phyloP scores from a whole-genome alignment of 64 coral and sea anemone genomes.

The Astreopora myriophthalma region DNA sequence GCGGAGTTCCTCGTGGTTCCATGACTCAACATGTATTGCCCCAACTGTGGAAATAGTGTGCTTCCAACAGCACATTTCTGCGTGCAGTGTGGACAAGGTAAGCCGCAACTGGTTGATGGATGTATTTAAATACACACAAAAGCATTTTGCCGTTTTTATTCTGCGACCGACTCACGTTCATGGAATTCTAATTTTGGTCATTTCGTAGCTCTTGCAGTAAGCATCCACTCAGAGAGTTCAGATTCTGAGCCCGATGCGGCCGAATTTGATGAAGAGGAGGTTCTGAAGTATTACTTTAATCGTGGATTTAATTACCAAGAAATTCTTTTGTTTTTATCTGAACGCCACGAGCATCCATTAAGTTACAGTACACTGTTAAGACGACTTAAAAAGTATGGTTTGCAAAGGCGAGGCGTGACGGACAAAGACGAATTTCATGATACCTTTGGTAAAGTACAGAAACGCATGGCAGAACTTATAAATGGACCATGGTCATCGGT shows the following conservation, averaged over 20 bases:
- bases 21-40: no score
- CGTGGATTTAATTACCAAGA: slow-evolving; percentile 21
- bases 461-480: not conserved
- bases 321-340: slow-evolving; percentile 4
- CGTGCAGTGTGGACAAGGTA: no score
- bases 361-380: not conserved
- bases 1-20: no score
- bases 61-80: no score
- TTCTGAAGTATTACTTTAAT: slow-evolving; percentile 29
- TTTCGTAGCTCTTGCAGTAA: no score
- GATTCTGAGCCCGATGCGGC: not conserved
- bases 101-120: no score
- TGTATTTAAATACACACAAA: no score
- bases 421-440: not conserved
- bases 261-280: slow-evolving; percentile 18
- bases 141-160: no score
- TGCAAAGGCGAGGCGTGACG: slow-evolving; percentile 4
- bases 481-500: not conserved
- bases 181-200: no score
- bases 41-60: no score
- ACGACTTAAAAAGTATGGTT: not conserved
- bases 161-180: no score
- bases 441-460: not conserved
- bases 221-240: not conserved
- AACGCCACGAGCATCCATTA: slow-evolving; percentile 10